A percentile compares a stretch with the other conserved stretches of the same genome.
Conservation (phyloP, 2,113 vertebrate species). For the Apteryx owenii region DNA sequence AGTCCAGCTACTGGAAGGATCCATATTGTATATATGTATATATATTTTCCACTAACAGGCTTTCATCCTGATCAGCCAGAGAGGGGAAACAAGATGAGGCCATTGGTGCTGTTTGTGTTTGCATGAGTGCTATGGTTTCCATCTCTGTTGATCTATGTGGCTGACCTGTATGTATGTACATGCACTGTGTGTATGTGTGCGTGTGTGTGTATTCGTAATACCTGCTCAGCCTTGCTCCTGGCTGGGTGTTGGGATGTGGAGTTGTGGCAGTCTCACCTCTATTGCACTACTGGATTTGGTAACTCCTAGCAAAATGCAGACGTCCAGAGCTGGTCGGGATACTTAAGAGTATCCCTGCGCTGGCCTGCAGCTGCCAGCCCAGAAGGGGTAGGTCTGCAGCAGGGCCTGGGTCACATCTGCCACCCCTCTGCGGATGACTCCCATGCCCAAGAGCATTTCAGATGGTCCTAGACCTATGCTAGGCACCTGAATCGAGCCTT, state of each 20-base stretch:
- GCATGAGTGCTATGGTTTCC: too few relatives aligned
- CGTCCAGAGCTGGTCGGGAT: background rate
- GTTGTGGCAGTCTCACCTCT: background rate
- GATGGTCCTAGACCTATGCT: background rate
- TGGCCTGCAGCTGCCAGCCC: background rate
- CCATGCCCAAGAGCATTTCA: background rate
- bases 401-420: background rate
- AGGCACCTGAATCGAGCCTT: background rate
- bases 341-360: background rate
- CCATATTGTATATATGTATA: background rate
- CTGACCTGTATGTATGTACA: too few relatives aligned
- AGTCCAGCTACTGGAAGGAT: background rate
- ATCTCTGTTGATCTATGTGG: too few relatives aligned
- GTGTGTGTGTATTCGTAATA: too few relatives aligned
- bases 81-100: background rate
- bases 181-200: too few relatives aligned
- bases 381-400: background rate
- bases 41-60: background rate
- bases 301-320: background rate
- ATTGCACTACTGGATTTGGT: background rate
- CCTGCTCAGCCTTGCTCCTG: background rate
- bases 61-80: background rate
- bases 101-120: background rate
- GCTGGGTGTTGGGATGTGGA: too few relatives aligned
- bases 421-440: too few relatives aligned